Base-by-base conservation (phyloP, 1,140 invertebrate genomes). In the Bicyclus anynana region DNA sequence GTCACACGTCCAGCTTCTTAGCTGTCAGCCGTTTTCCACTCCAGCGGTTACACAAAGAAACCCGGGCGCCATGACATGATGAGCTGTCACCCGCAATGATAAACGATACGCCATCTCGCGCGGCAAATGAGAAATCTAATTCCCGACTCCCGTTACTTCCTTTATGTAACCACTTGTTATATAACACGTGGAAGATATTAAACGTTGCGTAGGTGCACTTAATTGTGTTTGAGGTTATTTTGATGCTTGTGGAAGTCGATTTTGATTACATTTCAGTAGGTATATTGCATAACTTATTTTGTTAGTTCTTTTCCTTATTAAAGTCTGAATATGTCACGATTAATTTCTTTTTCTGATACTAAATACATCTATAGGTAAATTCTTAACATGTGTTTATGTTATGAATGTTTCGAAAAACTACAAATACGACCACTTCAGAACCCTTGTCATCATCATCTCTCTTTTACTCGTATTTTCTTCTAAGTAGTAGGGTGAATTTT, bases 121-220 rank as follows among this genome's bases (percentile, higher is more conserved):
- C 77, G 76, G 70, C 74, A 80, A 83, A 80, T 78, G 71, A 80
- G 77, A 80, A 80, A 83, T 83, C 77, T 75, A 80, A 83, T 80
- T 80, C 70, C 70, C 59, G 65, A 71, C 73, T 80, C 48, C 57
- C 48, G 47, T 37, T 55, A 56, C 53, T 65, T 65, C 57, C 62
- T 60, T 56, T 40, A 59, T 65, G 48, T 58, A 59, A 63, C 59
- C 48, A 59, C 51, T 53, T 44, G 42, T 44, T 44, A 44, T 44
- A 23, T 44, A 14, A 14, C 17, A 44, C 37, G 16, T 16, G 37
- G 37, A 40, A 40, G 37, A 14, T 40, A 40, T 40, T 40, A 40
- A 40, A 40, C 37, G 37, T 40, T 40, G 37, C 37, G 37, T 40
- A 40, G 37, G 37, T 40, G 16, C 13, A 17, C 37, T 14, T 40